These are phyloP conservation scores for Cyprinodon diabolis DNA, from an alignment of 2,797 vertebrate species.

Conservation along the genomic window DNA sequence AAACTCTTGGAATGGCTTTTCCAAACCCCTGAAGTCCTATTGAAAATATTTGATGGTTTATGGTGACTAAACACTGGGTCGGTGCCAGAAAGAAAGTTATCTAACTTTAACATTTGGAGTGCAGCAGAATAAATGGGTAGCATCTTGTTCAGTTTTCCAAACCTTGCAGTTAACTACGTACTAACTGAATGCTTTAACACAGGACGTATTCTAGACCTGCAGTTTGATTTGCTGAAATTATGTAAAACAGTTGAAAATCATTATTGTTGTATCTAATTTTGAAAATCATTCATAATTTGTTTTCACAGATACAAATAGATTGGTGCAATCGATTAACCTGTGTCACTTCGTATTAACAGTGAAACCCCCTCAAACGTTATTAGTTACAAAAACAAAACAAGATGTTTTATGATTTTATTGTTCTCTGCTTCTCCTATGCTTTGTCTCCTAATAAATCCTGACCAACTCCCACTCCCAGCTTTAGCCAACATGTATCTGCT, in stretches of 20 bases:
- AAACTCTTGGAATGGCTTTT: too few relatives aligned
- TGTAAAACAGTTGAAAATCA: too few relatives aligned
- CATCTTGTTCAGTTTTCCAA: too few relatives aligned
- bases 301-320: neutral
- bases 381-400: neutral
- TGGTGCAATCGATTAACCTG: neutral
- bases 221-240: too few relatives aligned
- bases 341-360: neutral
- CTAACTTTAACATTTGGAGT: neutral
- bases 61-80: too few relatives aligned
- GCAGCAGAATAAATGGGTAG: neutral
- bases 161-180: too few relatives aligned
- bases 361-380: neutral
- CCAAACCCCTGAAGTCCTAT: too few relatives aligned
- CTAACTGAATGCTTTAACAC: too few relatives aligned
- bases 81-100: too few relatives aligned
- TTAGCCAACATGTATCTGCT: neutral
- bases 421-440: neutral
- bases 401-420: neutral
- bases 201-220: too few relatives aligned
- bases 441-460: conserved; percentile 1
- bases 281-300: too few relatives aligned
- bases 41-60: too few relatives aligned
- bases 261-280: neutral
- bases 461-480: conserved; percentile 9